Evolutionary conservation across 2,888 invertebrate genomes (phyloP).

Genomic region (Amblyteles armatorius): DNA sequence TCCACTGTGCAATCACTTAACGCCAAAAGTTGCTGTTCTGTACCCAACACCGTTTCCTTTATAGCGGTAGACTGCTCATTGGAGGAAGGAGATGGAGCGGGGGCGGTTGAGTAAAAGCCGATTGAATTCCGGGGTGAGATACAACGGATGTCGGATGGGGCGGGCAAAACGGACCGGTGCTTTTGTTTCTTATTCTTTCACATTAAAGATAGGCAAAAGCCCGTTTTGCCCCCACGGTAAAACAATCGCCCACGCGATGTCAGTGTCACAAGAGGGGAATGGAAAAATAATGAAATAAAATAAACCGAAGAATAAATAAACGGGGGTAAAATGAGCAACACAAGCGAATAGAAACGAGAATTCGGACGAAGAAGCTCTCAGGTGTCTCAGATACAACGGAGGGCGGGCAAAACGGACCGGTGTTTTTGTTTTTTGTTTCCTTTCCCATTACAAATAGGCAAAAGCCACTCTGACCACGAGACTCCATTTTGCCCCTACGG

Average conservation of each 20-base stretch:
- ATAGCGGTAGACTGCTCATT: background rate
- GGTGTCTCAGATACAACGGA: slow-evolving; percentile 10
- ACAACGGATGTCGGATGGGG: background rate
- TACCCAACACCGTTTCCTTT: background rate
- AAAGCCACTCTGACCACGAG: background rate
- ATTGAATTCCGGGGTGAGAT: slow-evolving; percentile 36
- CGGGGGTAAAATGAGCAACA: slow-evolving; percentile 22
- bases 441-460: too few species aligned
- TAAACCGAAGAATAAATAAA: slow-evolving; percentile 15
- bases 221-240: background rate
- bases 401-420: too few species aligned
- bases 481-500: background rate
- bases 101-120: background rate
- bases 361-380: slow-evolving; percentile 53
- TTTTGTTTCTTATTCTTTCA: too few species aligned
- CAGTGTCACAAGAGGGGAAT: slow-evolving; percentile 17
- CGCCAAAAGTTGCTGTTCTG: slow-evolving; percentile 52
- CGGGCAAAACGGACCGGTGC: too few species aligned
- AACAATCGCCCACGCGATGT: background rate
- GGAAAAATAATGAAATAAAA: slow-evolving; percentile 10
- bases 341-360: slow-evolving; percentile 36
- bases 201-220: background rate
- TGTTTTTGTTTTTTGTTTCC: too few species aligned
- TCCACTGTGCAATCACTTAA: slow-evolving; percentile 66
- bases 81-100: background rate